A percentile compares a stretch with the other conserved stretches of the same genome.
Conservation (phyloP, 23 tunicate species). For the Ciona savignyi region DNA sequence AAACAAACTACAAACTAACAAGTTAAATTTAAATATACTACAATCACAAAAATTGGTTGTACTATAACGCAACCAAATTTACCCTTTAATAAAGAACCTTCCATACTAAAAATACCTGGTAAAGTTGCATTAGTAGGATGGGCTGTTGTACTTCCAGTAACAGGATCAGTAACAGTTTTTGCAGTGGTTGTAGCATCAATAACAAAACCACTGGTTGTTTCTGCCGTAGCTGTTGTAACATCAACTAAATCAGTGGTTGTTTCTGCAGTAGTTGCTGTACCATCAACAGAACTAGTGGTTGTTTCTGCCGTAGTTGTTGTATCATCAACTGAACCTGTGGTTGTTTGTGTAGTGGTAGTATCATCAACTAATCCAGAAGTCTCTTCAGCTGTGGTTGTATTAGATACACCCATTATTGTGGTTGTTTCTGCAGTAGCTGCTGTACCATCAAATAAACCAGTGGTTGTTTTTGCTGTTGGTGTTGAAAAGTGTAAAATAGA, state of each 20-base stretch:
- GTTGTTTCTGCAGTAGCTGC: constrained; percentile 4
- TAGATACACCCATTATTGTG: background rate
- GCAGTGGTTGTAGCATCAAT: background rate
- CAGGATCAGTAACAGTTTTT: background rate
- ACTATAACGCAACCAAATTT: too few relatives aligned
- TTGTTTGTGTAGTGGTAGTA: background rate
- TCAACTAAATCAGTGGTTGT: background rate
- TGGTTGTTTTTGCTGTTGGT: background rate
- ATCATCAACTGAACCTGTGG: background rate
- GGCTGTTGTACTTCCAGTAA: background rate
- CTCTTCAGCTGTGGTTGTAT: background rate
- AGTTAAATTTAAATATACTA: background rate
- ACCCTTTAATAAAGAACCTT: too few relatives aligned
- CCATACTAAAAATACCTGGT: too few relatives aligned
- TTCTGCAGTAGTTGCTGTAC: background rate
- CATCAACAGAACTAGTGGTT: background rate
- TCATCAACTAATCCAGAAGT: background rate
- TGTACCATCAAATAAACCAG: background rate
- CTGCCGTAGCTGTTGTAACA: background rate
- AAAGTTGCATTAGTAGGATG: background rate
- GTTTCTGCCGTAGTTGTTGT: background rate
- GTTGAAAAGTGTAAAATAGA: too few relatives aligned
- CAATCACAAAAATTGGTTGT: too few relatives aligned
- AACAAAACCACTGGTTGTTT: constrained; percentile 1
- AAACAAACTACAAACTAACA: background rate